Base-by-base conservation (phyloP, 2,113 vertebrate genomes). In the Phocoena phocoena region DNA sequence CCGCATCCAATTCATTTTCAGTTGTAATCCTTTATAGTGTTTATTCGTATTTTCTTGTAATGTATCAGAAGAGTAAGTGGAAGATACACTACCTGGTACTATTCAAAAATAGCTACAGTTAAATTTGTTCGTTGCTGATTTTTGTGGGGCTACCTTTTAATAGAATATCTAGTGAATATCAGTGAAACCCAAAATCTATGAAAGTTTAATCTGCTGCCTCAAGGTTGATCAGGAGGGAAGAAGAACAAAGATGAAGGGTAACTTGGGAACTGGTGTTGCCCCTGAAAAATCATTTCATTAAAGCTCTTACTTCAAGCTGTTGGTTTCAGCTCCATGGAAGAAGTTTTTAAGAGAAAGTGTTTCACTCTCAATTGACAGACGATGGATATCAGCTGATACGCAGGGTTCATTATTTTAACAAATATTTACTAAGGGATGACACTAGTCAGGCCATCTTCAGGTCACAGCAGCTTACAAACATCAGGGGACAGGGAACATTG, bases 41-140 rank as follows among this genome's bases (percentile, higher is more conserved):
- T 89, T 85, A 58, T 65, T 86, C 65, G 87, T 92, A 38, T 53
- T 76, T 88, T 62, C 58, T 87, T 86, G 71, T 58, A 91, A n/a
- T 71, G 21, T 50, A 38, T 71, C 60, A 31, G 38, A 74, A 84
- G 53, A 90, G 67, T 36, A 79, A 67, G 4, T 33, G 41, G 36
- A 73, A 96, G 38, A 86, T 10, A 63, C 6, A 2, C 21, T 58
- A 67, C 5, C 18, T 23, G 25, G 18, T 41, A 6, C 11, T 58
- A 50, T 58, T 77, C 36, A 90, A 62, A 77, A 47, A n/a, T 0
- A 36, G 50, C 41, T 62, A 47, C 28, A 20, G 26, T 26, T 36
- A 70, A 28, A 77, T 82, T 58, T 85, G 41, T 26, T 70, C 21
- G 3, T 12, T 28, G 70, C 25, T 91, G 87, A 31, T 31, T 90